Percentiles rank a stretch among this genome's conserved stretches.
Evolutionary conservation across 2,113 vertebrate genomes (phyloP).

Genomic region (Xerus inauris): DNA sequence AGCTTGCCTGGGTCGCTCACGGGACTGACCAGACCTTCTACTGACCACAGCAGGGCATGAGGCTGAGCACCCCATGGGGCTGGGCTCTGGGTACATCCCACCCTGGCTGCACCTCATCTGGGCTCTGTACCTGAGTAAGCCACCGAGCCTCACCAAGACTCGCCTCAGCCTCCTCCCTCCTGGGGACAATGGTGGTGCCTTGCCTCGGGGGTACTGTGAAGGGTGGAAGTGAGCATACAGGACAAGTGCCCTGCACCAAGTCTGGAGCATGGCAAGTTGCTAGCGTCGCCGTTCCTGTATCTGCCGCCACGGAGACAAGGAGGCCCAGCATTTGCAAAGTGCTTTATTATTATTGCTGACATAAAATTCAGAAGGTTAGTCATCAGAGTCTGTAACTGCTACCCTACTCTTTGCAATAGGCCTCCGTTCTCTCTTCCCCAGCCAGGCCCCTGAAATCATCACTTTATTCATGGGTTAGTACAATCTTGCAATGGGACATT

Average conservation of each 20-base stretch:
- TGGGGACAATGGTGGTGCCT: fast-evolving
- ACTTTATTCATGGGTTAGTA: fast-evolving
- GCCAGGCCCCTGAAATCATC: background rate
- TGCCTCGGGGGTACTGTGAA: background rate
- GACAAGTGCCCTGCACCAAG: background rate
- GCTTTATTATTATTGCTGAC: slow-evolving; percentile 52
- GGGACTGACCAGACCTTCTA: background rate
- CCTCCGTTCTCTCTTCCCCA: fast-evolving
- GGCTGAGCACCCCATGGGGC: no score
- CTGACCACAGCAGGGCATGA: background rate
- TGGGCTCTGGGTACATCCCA: background rate
- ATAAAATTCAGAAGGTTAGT: background rate
- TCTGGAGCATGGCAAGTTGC: background rate
- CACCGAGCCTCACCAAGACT: background rate
- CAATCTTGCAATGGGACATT: background rate
- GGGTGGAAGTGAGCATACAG: background rate
- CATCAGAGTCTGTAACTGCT: fast-evolving
- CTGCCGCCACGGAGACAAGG: background rate
- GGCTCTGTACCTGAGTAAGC: background rate
- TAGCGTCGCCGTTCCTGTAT: fast-evolving
- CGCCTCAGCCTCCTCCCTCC: background rate
- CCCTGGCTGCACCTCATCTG: background rate
- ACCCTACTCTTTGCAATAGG: background rate
- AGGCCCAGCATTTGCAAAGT: background rate
- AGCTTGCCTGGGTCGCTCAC: fast-evolving